Percentiles rank a stretch among this genome's conserved stretches.
Evolutionary conservation across 2,888 invertebrate species (phyloP).

Genomic region (Cephus nigrinus): DNA sequence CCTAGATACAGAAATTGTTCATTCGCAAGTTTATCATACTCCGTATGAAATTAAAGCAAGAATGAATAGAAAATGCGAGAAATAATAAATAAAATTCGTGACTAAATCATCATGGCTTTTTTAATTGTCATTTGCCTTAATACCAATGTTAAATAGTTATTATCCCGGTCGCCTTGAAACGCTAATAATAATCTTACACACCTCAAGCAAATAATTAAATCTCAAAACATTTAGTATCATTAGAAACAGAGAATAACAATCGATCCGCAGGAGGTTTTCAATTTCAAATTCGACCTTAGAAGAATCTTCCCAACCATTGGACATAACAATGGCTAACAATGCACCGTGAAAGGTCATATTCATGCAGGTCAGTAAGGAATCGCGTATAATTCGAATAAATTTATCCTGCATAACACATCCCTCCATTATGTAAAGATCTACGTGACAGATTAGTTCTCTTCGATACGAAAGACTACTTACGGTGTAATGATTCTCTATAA

Average conservation of each 20-base stretch:
- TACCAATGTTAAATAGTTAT: background rate
- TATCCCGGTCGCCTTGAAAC: background rate
- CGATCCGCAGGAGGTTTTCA: background rate
- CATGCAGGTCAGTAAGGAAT: background rate
- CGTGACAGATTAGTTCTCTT: background rate
- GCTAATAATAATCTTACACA: background rate
- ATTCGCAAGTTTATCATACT: background rate
- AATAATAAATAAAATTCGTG: background rate
- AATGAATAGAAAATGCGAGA: background rate
- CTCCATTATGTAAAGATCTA: background rate
- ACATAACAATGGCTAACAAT: background rate
- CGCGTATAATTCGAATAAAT: background rate
- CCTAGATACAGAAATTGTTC: conserved; percentile 31
- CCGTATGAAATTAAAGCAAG: background rate
- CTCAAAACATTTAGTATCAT: background rate
- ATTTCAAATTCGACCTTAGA: background rate
- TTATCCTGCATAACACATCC: background rate
- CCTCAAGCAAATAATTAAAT: background rate
- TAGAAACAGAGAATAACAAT: background rate
- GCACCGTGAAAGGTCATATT: background rate
- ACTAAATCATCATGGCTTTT: background rate
- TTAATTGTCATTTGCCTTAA: background rate
- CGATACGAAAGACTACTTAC: background rate
- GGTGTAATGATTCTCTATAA: background rate
- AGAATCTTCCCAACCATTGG: background rate